phyloP scores from a whole-genome alignment of 2,797 vertebrate species.

The Crenichthys baileyi region DNA sequence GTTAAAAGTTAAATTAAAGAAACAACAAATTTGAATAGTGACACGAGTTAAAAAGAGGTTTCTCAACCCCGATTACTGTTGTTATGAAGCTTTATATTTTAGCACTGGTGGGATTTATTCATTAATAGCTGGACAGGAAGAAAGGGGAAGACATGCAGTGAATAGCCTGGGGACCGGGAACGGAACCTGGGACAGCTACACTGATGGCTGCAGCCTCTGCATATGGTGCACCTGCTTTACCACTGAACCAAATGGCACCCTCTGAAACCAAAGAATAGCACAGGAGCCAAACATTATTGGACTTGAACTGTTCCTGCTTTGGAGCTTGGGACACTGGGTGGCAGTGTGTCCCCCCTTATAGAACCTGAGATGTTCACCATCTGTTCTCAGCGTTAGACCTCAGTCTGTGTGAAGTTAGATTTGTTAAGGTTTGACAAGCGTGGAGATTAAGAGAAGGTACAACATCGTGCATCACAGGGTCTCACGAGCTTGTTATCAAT shows the following conservation, averaged over 20 bases:
- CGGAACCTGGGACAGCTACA: no score
- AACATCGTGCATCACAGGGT: not conserved
- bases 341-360: conserved; percentile 79
- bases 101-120: not conserved
- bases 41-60: not conserved
- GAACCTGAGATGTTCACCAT: conserved; percentile 33
- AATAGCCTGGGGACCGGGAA: not conserved
- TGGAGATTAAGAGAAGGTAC: conserved; percentile 12
- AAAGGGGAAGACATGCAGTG: not conserved
- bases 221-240: no score
- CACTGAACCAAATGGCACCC: no score
- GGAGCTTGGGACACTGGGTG: conserved; percentile 72
- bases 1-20: no score
- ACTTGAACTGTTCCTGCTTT: conserved; percentile 38
- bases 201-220: no score
- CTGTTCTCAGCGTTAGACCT: conserved; percentile 44
- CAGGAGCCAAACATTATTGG: conserved; percentile 20
- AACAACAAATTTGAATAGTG: no score
- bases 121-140: not conserved
- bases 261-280: not conserved
- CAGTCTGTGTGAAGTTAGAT: conserved; percentile 12
- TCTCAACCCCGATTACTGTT: not conserved
- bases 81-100: not conserved
- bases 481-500: not conserved
- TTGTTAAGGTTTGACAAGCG: conserved; percentile 35